These are phyloP conservation scores for Melanargia galathea DNA, from an alignment of 2,888 invertebrate species.

Conservation along the genomic window DNA sequence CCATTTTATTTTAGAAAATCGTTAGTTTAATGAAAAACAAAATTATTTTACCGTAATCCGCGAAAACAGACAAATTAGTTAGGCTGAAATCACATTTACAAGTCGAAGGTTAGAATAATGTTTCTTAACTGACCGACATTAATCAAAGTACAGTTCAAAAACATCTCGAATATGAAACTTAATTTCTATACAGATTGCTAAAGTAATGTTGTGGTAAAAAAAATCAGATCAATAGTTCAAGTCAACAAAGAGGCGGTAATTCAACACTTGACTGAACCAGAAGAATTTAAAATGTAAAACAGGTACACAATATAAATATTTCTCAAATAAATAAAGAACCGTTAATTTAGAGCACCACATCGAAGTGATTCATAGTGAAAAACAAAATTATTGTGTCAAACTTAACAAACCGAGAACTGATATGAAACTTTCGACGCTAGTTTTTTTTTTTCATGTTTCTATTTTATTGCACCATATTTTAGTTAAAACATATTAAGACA, in stretches of 20 bases:
- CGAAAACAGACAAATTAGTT: not conserved
- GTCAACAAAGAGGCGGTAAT: constrained; percentile 18
- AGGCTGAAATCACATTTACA: not conserved
- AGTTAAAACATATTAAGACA: not conserved
- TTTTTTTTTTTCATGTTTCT: not conserved
- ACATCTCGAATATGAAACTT: not conserved
- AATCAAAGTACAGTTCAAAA: not conserved
- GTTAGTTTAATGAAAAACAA: too few relatives aligned
- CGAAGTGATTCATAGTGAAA: constrained; percentile 1
- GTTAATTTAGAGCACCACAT: constrained; percentile 8
- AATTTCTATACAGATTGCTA: constrained; percentile 10
- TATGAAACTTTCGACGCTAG: not conserved
- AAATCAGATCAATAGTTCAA: constrained; percentile 21
- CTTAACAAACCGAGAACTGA: not conserved
- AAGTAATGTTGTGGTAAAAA: constrained; percentile 8
- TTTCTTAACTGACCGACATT: not conserved
- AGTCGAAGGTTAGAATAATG: not conserved
- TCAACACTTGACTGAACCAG: constrained; percentile 15
- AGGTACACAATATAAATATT: constrained; percentile 4
- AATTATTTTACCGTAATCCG: too few relatives aligned
- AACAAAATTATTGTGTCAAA: not conserved
- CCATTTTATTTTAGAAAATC: not conserved
- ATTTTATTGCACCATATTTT: not conserved
- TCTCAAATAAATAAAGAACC: constrained; percentile 18
- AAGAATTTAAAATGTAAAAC: constrained; percentile 17